Percentiles rank a stretch among this genome's conserved stretches.
Evolutionary conservation across 1,140 invertebrate species (phyloP).

Genomic region (Dinoponera quadriceps): DNA sequence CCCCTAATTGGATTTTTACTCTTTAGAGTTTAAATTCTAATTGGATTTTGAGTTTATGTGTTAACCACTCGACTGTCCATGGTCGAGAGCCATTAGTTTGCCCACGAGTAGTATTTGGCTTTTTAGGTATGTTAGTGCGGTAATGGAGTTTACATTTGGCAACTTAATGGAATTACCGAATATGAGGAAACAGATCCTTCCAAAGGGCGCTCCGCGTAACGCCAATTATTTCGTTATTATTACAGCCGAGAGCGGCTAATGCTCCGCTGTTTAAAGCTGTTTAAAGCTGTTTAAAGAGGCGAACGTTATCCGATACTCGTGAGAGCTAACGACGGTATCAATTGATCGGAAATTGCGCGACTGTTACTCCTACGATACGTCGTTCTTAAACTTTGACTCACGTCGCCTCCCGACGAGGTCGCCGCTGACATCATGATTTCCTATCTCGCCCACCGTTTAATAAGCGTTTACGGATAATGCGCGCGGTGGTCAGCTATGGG

Average conservation of each 20-base stretch:
- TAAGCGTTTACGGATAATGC: constrained; percentile 55
- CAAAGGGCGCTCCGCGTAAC: neutral
- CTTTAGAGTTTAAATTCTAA: too few relatives aligned
- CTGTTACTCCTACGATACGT: constrained; percentile 5
- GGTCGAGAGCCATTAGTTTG: neutral
- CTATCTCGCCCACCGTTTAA: constrained; percentile 48
- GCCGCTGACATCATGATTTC: constrained; percentile 53
- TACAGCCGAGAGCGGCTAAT: neutral
- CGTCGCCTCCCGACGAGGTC: constrained; percentile 17
- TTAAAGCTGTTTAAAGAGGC: too few relatives aligned
- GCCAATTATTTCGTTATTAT: neutral
- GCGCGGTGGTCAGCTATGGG: constrained; percentile 49
- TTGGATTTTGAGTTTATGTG: constrained; percentile 2
- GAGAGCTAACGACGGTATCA: neutral
- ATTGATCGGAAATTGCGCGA: constrained; percentile 14
- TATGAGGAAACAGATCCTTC: neutral
- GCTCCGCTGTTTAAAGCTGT: neutral
- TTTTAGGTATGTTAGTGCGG: neutral
- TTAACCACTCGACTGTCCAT: too few relatives aligned
- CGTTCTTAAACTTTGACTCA: constrained; percentile 46
- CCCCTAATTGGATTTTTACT: neutral
- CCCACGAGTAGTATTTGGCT: neutral
- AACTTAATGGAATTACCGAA: neutral
- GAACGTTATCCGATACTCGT: constrained; percentile 17
- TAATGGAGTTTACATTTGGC: constrained; percentile 3